A percentile compares a stretch with the other conserved stretches of the same genome.
Evolutionary conservation across 1,140 invertebrate species (phyloP).

Genomic region (Wasmannia auropunctata): DNA sequence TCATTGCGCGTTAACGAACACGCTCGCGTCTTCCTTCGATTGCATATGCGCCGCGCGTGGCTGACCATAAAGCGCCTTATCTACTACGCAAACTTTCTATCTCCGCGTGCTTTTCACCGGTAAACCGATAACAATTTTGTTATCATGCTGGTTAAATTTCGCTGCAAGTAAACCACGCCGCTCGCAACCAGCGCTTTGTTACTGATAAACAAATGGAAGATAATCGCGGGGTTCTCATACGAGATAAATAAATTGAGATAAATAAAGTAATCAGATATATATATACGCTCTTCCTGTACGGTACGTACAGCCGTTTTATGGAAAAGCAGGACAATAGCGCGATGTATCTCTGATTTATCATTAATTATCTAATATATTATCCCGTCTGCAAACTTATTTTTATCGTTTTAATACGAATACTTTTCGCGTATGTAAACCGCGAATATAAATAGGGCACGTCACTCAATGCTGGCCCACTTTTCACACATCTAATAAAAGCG

Average conservation of each 20-base stretch:
- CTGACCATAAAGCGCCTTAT: constrained; percentile 25
- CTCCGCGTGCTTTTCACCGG: constrained; percentile 10
- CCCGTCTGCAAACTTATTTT: background rate
- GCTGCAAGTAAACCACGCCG: background rate
- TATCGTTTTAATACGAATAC: background rate
- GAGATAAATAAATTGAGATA: background rate
- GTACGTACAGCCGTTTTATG: background rate
- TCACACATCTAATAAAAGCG: constrained; percentile 18
- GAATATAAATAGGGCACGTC: background rate
- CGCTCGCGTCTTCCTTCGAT: background rate
- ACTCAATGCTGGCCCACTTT: background rate
- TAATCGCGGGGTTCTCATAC: background rate
- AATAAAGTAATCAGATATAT: background rate
- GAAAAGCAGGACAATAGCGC: background rate
- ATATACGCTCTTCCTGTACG: background rate
- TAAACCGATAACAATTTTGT: constrained; percentile 24
- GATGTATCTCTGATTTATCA: background rate
- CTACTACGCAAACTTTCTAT: constrained; percentile 27
- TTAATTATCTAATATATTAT: background rate
- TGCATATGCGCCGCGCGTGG: background rate
- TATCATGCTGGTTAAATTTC: constrained; percentile 2
- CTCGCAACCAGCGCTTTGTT: background rate
- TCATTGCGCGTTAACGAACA: constrained; percentile 15
- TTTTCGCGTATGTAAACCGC: background rate
- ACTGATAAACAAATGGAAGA: background rate